A percentile compares a stretch with the other conserved stretches of the same genome.
These are phyloP conservation scores for Pecten maximus DNA, from an alignment of 2,888 invertebrate genomes.

Conservation along the genomic window DNA sequence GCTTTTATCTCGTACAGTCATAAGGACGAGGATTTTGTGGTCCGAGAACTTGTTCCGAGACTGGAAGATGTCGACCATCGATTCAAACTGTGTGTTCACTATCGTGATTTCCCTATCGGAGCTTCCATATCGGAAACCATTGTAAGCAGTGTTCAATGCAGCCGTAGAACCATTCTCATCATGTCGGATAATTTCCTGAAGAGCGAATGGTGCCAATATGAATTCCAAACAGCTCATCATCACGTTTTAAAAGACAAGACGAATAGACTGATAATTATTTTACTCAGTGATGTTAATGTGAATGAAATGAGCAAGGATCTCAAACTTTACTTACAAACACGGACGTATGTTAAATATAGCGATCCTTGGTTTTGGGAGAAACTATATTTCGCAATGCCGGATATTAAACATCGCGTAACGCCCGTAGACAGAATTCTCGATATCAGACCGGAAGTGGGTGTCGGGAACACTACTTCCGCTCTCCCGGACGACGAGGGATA, in stretches of 20 bases:
- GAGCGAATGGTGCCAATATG: constrained; percentile 95
- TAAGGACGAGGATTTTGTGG: constrained; percentile 91
- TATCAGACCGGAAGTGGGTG: constrained; percentile 23
- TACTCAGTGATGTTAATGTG: constrained; percentile 91
- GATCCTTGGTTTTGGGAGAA: constrained; percentile 55
- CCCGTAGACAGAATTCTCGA: not conserved
- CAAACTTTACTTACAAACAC: constrained; percentile 51
- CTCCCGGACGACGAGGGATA: constrained; percentile 53
- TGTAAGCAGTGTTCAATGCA: constrained; percentile 92
- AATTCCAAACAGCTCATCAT: constrained; percentile 94
- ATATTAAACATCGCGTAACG: not conserved
- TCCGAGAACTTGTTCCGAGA: constrained; percentile 91
- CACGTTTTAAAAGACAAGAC: constrained; percentile 89
- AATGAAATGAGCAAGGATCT: constrained; percentile 84
- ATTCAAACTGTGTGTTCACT: constrained; percentile 83
- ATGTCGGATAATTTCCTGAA: constrained; percentile 94
- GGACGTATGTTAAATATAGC: constrained; percentile 40
- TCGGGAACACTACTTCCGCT: constrained; percentile 40
- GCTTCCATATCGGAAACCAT: constrained; percentile 90
- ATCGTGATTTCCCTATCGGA: constrained; percentile 72
- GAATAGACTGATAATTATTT: constrained; percentile 90
- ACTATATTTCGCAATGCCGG: constrained; percentile 42
- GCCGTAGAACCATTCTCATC: constrained; percentile 92
- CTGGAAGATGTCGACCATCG: constrained; percentile 86
- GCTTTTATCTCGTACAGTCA: constrained; percentile 94